Evolutionary conservation across 2,797 vertebrate species (phyloP).

Genomic region (Falco columbarius): DNA sequence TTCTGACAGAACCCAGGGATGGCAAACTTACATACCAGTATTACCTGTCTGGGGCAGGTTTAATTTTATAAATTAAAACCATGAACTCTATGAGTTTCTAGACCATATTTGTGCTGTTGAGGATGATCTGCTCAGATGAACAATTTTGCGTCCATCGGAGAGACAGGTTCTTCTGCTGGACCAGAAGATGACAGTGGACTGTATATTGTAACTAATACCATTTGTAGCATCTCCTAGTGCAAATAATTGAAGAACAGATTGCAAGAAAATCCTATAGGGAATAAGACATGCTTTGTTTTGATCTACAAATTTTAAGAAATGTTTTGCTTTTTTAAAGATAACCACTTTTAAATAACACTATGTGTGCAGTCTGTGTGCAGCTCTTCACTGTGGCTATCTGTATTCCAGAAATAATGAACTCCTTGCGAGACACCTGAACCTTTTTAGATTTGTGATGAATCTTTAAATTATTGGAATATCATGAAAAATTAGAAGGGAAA

Average conservation of each 20-base stretch:
- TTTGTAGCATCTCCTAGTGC: constrained; percentile 60
- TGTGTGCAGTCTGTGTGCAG: constrained; percentile 47
- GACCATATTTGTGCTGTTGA: constrained; percentile 72
- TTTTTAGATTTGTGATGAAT: constrained; percentile 38
- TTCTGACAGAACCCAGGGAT: constrained; percentile 75
- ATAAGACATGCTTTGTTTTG: constrained; percentile 43
- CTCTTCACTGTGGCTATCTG: constrained; percentile 57
- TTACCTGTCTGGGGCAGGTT: constrained; percentile 81
- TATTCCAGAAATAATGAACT: constrained; percentile 7
- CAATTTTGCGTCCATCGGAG: constrained; percentile 69
- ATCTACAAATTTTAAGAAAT: constrained; percentile 17
- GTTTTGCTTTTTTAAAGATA: constrained; percentile 43
- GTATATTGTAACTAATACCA: constrained; percentile 55
- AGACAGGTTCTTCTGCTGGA: constrained; percentile 75
- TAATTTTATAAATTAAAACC: constrained; percentile 84
- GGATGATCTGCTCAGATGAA: constrained; percentile 78
- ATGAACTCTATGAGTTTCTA: constrained; percentile 84
- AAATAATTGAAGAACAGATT: constrained; percentile 53
- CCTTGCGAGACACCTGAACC: constrained; percentile 5
- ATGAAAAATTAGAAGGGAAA: neutral
- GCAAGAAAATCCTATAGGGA: constrained; percentile 51
- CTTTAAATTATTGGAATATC: constrained; percentile 9
- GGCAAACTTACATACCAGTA: constrained; percentile 71
- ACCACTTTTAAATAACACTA: constrained; percentile 60
- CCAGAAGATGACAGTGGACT: constrained; percentile 68